Conservation (phyloP, 2,113 vertebrate species). For the Propithecus coquereli region DNA sequence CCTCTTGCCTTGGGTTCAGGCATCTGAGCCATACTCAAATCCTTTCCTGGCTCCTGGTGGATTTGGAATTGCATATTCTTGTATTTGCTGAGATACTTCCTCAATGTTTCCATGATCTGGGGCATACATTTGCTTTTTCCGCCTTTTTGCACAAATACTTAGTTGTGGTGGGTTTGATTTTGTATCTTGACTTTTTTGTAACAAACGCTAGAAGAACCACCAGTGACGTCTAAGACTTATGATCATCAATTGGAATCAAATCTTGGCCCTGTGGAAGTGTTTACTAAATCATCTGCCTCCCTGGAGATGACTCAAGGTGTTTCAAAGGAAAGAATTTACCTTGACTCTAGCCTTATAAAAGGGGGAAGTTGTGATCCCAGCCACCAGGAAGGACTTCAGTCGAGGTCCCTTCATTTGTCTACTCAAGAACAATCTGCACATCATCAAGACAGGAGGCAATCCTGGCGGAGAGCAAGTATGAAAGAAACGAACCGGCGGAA, state of each 20-base stretch:
- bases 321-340: constrained; percentile 53
- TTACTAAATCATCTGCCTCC: background rate
- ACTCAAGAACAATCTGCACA: constrained; percentile 40
- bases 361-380: constrained; percentile 26
- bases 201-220: constrained; percentile 65
- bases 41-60: background rate
- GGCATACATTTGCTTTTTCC: constrained; percentile 19
- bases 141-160: constrained; percentile 37
- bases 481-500: constrained; percentile 70
- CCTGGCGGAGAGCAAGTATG: constrained; percentile 76
- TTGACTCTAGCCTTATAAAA: background rate
- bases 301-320: constrained; percentile 26
- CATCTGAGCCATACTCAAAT: background rate
- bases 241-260: constrained; percentile 46
- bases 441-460: constrained; percentile 66
- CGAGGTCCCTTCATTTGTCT: constrained; percentile 42
- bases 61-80: background rate
- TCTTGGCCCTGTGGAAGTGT: constrained; percentile 17
- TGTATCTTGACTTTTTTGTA: constrained; percentile 69
- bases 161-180: constrained; percentile 59
- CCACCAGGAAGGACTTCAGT: constrained; percentile 52
- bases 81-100: constrained; percentile 3
- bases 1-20: constrained; percentile 7
- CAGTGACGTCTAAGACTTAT: constrained; percentile 37
- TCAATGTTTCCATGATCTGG: background rate